A percentile compares a stretch with the other conserved stretches of the same genome.
Conservation (phyloP, 2,113 vertebrate species). For the Paralichthys olivaceus region DNA sequence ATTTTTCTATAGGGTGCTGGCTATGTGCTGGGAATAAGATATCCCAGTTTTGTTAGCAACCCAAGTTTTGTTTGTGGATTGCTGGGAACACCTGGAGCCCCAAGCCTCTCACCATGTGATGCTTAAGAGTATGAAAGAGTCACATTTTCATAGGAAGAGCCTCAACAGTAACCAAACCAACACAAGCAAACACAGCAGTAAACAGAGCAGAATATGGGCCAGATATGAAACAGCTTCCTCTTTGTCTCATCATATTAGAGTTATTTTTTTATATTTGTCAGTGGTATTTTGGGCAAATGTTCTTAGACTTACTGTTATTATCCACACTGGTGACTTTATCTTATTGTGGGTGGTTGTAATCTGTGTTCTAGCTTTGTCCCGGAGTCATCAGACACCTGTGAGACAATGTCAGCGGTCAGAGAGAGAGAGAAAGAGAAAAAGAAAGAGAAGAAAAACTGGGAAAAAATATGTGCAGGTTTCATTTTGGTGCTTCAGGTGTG, state of each 20-base stretch:
- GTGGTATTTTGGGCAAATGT: background rate
- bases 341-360: conserved; percentile 4
- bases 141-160: conserved; percentile 47
- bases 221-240: conserved; percentile 2
- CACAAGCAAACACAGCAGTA: conserved; percentile 51
- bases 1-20: background rate
- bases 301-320: background rate
- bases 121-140: conserved; percentile 40
- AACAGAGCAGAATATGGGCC: conserved; percentile 39
- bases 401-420: background rate
- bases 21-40: background rate
- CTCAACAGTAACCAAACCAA: conserved; percentile 63
- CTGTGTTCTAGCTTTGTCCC: background rate
- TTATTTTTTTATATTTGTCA: conserved; percentile 1
- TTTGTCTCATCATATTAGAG: conserved; percentile 9
- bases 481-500: background rate
- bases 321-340: background rate
- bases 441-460: background rate
- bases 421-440: too few relatives aligned
- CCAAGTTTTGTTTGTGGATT: conserved; percentile 18
- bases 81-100: conserved; percentile 32
- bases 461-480: background rate
- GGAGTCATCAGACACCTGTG: background rate
- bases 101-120: conserved; percentile 70
- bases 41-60: background rate